Base-by-base conservation (phyloP, 23 tunicate species). In the Clavelina lepadiformis region DNA sequence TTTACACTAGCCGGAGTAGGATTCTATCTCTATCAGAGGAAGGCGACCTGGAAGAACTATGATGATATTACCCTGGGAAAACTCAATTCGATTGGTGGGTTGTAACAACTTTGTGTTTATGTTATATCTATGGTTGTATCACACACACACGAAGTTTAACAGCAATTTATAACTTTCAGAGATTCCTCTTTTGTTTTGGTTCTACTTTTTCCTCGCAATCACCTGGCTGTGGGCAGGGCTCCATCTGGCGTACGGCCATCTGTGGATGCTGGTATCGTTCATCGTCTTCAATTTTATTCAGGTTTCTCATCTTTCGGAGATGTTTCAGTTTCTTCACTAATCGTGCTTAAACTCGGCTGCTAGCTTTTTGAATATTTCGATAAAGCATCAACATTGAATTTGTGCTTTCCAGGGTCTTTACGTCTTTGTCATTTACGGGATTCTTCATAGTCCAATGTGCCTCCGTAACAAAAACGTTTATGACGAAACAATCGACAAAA, bases 1-100 rank as follows among this genome's bases (percentile, higher is more conserved):
- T 44, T 78, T 46, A 75, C 49, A 19, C 32, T 65, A 2, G 7
- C 50, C 28, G 51, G 52, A 1, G 60, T 73, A 11, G 81, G 67
- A 13, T 19, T 78, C 21, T 76, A 67, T 41, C 70, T 86, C 3
- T 79, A 86, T 66, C 80, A 78, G 22, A 49, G 58, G 36, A 79
- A 83, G n/a, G 56, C 22, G 19, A 57, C 71, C 21, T 86, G 95
- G 95, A 72, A 78, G 47, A 72, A 72, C 29, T 86, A 58, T 47
- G 95, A 86, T 58, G 95, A 86, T 56, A 26, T 86, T 0, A 78
- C 38, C 41, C 38, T 51, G 31, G 95, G 95, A 58, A 86, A 76
- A 67, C 67, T 71, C 37, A 86, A 86, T 56, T 41, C 77, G 3
- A 58, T 19, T 56, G 95, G 95, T 86, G n/a, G 36, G 68, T 31